Base-by-base conservation (phyloP, 2,888 invertebrate genomes). In the Neoaliturus tenellus region DNA sequence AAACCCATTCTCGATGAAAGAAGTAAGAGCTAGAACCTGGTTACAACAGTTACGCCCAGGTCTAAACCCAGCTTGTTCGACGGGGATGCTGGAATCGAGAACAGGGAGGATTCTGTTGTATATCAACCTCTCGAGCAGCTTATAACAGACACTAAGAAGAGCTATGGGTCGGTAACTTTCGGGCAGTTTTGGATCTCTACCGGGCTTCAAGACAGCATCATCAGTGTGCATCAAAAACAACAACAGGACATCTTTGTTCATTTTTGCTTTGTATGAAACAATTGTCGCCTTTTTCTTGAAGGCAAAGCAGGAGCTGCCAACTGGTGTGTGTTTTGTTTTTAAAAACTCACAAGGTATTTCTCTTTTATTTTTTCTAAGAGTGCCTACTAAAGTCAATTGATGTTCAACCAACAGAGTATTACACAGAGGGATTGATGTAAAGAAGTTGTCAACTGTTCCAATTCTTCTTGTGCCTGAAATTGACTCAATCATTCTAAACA, bases 361-460 rank as follows among this genome's bases (percentile, higher is more conserved):
- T 8, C 23, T 4, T 14, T 44, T 44, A 12, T 12, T 44, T 44
- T 44, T 44, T 2, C 12, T 44, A 8, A 44, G 6, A 8, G 44
- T 44, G 4, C 44, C 44, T 8, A 44, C 44, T 2, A 44, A 12
- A 8, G 44, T 14, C 44, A 44, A 44, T 4, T 12, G 12, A 12
- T 44, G 44, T 3, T n/a, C n/a, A n/a, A n/a, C n/a, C 20, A n/a
- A n/a, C n/a, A n/a, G n/a, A n/a, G n/a, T n/a, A n/a, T n/a, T n/a
- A 28, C 67, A 67, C 14, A 67, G 28, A 28, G 69, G 69, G 5
- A 69, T 69, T 2, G 69, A 69, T 31, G 69, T 69, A n/a, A 33
- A 69, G 33, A 31, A 69, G 23, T 69, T 69, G 69, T 69, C 69
- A 10, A 69, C n/a, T 6, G 35, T 69, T 31, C 31, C 35, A 71